Base-by-base conservation (phyloP, 2,797 vertebrate genomes). In the Karalla daura region DNA sequence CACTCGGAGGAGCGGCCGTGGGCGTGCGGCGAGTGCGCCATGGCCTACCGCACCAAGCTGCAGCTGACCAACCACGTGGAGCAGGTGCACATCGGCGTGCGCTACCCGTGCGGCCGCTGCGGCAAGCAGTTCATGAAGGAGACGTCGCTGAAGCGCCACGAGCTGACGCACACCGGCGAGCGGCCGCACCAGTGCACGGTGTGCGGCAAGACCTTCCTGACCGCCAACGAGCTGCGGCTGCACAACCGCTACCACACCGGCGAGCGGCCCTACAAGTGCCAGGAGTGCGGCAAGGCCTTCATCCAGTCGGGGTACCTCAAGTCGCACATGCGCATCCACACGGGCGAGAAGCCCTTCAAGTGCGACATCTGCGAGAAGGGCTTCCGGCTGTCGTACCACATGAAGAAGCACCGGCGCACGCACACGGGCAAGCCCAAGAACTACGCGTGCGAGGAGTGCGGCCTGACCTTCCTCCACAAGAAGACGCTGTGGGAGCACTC, bases 61-160 rank as follows among this genome's bases (percentile, higher is more conserved):
- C 91, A 92, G 80, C 82, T 92, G 15, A 88, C 83, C 0, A 91
- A 89, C 76, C 91, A 92, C 58, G 87, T 92, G 0, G 91, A 92
- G 4, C 90, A 92, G 17, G 25, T 92, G 15, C 91, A 92, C 89
- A 88, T 92, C 3, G 91, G 90, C 21, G 85, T 92, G 8, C 5
- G 91, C 12, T 92, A 92, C 11, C 90, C 91, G 1, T 92, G 91
- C 82, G 78, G 43, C 75, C 71, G 40, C 73, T 92, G 91, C 13
- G 90, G 90, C 5, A 92, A 92, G 74, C 86, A 90, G 75, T 92
- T 92, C 75, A 91, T 91, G 90, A 92, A 92, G 63, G 90, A 92
- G 79, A 89, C 88, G 0, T 92, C 91, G 0, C 76, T 92, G 51
- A 92, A 92, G 77, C 73, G 91, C 23, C 91, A 92, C 28, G 86